A percentile compares a stretch with the other conserved stretches of the same genome.
Conservation (phyloP, 2,888 invertebrate species). For the Harpagoxenus sublaevis region DNA sequence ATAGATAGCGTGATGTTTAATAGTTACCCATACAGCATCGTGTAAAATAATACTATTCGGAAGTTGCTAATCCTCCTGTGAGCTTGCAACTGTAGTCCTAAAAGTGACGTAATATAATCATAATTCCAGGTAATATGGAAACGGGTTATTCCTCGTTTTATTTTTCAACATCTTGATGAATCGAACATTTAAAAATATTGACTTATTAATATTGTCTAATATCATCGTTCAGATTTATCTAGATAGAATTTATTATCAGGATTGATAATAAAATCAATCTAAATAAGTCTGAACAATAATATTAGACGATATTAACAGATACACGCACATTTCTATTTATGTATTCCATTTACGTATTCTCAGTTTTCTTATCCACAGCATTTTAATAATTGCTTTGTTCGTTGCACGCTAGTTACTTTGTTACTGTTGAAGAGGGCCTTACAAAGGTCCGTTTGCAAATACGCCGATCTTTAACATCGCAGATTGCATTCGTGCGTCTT, state of each 20-base stretch:
- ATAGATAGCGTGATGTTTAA: slow-evolving; percentile 70
- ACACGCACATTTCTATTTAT: background rate
- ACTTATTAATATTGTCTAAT: background rate
- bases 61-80: background rate
- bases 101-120: background rate
- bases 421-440: background rate
- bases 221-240: background rate
- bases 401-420: background rate
- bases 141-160: background rate
- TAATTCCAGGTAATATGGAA: background rate
- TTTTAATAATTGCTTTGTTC: slow-evolving; percentile 27
- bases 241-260: background rate
- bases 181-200: background rate
- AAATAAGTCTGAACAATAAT: background rate
- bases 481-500: slow-evolving; percentile 31
- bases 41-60: slow-evolving; percentile 3
- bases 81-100: background rate
- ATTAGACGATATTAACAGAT: background rate
- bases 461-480: slow-evolving; percentile 39
- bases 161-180: background rate
- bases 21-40: slow-evolving; percentile 71
- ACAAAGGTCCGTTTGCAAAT: slow-evolving; percentile 27
- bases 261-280: background rate
- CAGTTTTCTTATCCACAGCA: slow-evolving; percentile 1
- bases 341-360: background rate